phyloP scores from a whole-genome alignment of 2,888 invertebrate species.

The Tenthredo scrophulariae region DNA sequence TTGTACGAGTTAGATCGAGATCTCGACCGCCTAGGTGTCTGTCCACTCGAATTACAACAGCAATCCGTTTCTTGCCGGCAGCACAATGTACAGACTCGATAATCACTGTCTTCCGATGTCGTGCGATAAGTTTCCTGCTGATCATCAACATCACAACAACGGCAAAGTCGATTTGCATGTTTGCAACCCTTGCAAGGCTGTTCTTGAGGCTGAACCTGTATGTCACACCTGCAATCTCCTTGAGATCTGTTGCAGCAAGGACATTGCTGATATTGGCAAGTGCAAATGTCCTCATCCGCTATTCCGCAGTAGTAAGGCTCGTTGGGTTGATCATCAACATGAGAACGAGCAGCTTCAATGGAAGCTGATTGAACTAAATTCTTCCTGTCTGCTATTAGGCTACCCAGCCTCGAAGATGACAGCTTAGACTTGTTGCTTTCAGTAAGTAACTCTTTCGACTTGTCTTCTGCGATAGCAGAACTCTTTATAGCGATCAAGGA shows the following conservation, averaged over 20 bases:
- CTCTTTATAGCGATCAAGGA: slow-evolving; percentile 7
- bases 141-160: neutral
- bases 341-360: neutral
- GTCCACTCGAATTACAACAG: slow-evolving; percentile 23
- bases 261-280: slow-evolving; percentile 32
- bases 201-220: neutral
- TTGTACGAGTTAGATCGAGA: slow-evolving; percentile 5
- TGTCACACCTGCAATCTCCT: neutral
- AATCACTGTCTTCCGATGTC: neutral
- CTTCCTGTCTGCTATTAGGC: slow-evolving; percentile 5
- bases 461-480: neutral
- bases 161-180: neutral
- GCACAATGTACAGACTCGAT: slow-evolving; percentile 49
- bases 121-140: slow-evolving; percentile 9
- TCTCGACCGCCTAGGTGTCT: slow-evolving; percentile 12
- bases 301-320: slow-evolving; percentile 5
- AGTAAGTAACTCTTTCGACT: neutral
- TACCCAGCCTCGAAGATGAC: slow-evolving; percentile 15
- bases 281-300: neutral
- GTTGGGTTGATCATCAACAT: neutral
- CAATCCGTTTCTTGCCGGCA: slow-evolving; percentile 56
- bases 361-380: slow-evolving; percentile 16
- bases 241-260: slow-evolving; percentile 8
- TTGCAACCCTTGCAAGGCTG: neutral
- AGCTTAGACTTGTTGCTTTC: neutral